These are phyloP conservation scores for Heliconius hermathena DNA, from an alignment of 1,140 invertebrate genomes.

Conservation along the genomic window DNA sequence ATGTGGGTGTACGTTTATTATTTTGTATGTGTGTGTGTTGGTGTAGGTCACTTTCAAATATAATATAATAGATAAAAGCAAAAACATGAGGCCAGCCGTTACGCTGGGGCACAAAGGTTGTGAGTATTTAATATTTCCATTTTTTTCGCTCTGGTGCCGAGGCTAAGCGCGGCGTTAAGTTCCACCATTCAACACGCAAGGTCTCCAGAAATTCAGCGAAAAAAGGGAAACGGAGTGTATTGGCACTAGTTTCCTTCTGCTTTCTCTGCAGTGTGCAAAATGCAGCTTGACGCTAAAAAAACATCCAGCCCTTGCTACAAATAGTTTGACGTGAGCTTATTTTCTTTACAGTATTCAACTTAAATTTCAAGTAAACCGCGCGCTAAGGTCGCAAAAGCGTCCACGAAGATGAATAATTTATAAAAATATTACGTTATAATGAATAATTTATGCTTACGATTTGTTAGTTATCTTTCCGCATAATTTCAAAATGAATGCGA, in stretches of 20 bases:
- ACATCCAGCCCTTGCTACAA: not conserved
- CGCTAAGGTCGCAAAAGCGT: not conserved
- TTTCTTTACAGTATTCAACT: not conserved
- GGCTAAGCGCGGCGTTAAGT: too few species aligned
- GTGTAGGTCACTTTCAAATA: too few species aligned
- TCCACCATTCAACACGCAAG: too few species aligned
- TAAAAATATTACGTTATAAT: not conserved
- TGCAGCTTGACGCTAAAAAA: not conserved
- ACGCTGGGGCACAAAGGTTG: too few species aligned
- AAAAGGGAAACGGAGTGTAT: too few species aligned
- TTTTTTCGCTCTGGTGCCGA: too few species aligned
- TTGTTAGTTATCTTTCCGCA: not conserved
- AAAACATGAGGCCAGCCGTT: too few species aligned
- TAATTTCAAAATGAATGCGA: not conserved
- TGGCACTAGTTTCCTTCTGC: not conserved
- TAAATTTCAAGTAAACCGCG: not conserved
- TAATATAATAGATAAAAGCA: too few species aligned
- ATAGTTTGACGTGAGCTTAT: not conserved
- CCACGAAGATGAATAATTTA: conserved; percentile 1
- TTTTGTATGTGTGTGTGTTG: too few species aligned
- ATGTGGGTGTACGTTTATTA: too few species aligned
- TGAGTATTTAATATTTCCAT: too few species aligned
- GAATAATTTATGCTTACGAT: conserved; percentile 2
- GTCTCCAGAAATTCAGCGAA: too few species aligned
- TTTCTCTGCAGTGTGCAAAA: not conserved